Base-by-base conservation (phyloP, 2,888 invertebrate species). In the Caenorhabditis wallacei region DNA sequence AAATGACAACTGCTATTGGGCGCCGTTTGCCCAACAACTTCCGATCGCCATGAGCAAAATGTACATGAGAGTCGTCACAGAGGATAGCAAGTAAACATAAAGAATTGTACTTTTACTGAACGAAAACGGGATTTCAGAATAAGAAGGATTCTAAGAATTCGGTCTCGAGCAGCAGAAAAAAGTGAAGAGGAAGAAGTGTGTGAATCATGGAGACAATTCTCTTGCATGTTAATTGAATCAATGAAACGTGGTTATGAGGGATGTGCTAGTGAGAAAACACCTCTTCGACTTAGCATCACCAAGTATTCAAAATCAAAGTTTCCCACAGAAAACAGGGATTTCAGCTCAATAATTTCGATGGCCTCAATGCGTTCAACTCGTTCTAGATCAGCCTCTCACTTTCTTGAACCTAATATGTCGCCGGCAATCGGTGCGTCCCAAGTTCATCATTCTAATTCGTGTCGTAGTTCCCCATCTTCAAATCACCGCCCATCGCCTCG, bases 1-100 rank as follows among this genome's bases (percentile, higher is more conserved):
- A 37, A 84, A 87, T 37, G 88, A 88, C 83, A 87, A 87, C 74
- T 84, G 87, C 64, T 88, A 87, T 70, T 88, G 88, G 88, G 85
- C 87, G 26, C 88, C 88, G 35, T 88, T 88, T 72, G 87, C 86
- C 11, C 88, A 88, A 79, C 88, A 88, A 74, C 83, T 88, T 54
- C 86, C 88, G 20, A 76, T 86, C n/a, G 68, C 83, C 40, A 86
- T 88, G 76, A 87, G 84, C 30, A 84, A 84, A 66, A 80, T 85
- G 56, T 88, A 88, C 56, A 71, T 85, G 69, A 54, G 84, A 26
- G 83, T 88, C 7, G 85, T 85, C 18, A 86, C 79, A 18, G 83
- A 84, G 20, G 84, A 86, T 59, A 85, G 72, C 66, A 84, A 82
- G 86, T 86, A 72, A 46, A 57, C 24, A 30, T 24, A 18, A 20